phyloP scores from a whole-genome alignment of 2,888 invertebrate species.

The Diaperis boleti region DNA sequence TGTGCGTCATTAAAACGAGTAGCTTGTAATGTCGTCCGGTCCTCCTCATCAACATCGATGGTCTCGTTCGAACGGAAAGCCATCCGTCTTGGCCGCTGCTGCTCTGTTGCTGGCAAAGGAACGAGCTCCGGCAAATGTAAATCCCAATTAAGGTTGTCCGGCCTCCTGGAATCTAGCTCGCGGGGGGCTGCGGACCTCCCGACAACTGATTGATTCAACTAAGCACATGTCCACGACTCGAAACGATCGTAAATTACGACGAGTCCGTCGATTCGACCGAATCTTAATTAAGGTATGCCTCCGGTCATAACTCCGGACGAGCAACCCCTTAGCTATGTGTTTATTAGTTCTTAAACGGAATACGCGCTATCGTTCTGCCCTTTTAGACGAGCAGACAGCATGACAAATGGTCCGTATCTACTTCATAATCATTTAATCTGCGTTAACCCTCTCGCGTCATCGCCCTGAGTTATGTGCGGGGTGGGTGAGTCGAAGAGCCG shows the following conservation, averaged over 20 bases:
- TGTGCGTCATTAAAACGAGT: conserved; percentile 40
- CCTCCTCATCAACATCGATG: conserved; percentile 46
- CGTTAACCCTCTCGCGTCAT: conserved; percentile 67
- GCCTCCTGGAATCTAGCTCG: conserved; percentile 59
- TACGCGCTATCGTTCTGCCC: conserved; percentile 37
- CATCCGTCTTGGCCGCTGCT: conserved; percentile 52
- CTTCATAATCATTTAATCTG: conserved; percentile 67
- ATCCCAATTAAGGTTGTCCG: conserved; percentile 65
- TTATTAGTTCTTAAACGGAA: conserved; percentile 38
- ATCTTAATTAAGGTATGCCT: conserved; percentile 32
- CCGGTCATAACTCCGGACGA: conserved; percentile 32
- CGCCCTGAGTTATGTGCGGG: conserved; percentile 56
- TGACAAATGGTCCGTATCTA: conserved; percentile 67
- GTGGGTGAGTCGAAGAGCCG: too few relatives aligned
- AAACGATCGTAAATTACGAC: conserved; percentile 61
- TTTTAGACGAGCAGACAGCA: conserved; percentile 58
- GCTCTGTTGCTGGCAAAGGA: conserved; percentile 52
- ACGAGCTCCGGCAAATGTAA: conserved; percentile 63
- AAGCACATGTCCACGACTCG: conserved; percentile 61
- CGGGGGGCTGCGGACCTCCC: conserved; percentile 59
- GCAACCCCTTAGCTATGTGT: conserved; percentile 38
- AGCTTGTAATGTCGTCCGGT: conserved; percentile 38
- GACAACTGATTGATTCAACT: conserved; percentile 66
- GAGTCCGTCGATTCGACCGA: conserved; percentile 14
- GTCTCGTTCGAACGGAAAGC: conserved; percentile 43